Conservation (phyloP, 2,888 invertebrate species). For the Homarus gammarus region DNA sequence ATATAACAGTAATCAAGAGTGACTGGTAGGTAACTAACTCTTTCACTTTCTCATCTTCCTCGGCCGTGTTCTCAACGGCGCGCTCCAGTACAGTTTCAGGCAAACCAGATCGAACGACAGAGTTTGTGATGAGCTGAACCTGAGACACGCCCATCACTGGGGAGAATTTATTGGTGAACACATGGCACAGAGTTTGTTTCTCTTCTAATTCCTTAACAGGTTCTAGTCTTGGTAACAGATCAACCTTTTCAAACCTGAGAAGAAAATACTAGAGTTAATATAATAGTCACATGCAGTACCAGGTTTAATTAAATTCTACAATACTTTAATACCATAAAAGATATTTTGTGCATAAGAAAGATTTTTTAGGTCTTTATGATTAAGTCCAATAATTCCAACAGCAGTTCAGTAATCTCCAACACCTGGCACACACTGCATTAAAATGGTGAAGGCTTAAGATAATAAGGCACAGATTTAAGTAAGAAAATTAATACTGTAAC, state of each 20-base stretch:
- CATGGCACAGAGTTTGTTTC: slow-evolving; percentile 28
- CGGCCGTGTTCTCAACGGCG: slow-evolving; percentile 24
- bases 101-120: slow-evolving; percentile 31
- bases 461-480: too few relatives aligned
- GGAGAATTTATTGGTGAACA: slow-evolving; percentile 25
- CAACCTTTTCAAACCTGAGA: not conserved
- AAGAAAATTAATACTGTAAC: too few relatives aligned
- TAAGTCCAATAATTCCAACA: too few relatives aligned
- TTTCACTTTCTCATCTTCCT: slow-evolving; percentile 47
- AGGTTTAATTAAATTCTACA: too few relatives aligned
- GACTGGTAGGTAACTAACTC: slow-evolving; percentile 36
- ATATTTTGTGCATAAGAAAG: too few relatives aligned
- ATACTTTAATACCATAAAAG: too few relatives aligned
- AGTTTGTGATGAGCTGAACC: slow-evolving; percentile 56
- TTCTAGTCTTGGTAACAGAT: not conserved
- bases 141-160: slow-evolving; percentile 38
- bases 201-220: not conserved
- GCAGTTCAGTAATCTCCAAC: too few relatives aligned
- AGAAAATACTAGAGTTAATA: not conserved
- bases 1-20: not conserved
- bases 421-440: too few relatives aligned
- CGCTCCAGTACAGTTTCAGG: slow-evolving; percentile 24
- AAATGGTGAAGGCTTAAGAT: too few relatives aligned
- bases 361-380: too few relatives aligned
- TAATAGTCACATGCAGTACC: too few relatives aligned